Conservation (phyloP, 2,888 invertebrate species). For the Melipona beecheii region DNA sequence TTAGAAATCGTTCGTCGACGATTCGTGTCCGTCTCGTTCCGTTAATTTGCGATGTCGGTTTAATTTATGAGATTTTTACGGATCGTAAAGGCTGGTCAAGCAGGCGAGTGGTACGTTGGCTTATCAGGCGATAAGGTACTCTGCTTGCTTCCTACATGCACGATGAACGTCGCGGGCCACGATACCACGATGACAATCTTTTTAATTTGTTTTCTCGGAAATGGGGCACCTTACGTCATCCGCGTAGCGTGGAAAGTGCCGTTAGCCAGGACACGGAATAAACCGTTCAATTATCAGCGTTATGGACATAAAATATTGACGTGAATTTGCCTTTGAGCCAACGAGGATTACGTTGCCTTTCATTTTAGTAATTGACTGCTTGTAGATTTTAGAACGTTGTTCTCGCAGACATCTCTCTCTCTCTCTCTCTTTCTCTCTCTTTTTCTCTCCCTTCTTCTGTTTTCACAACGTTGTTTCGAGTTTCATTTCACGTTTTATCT, state of each 20-base stretch:
- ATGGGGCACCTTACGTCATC: slow-evolving; percentile 63
- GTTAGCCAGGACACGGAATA: slow-evolving; percentile 57
- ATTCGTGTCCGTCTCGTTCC: slow-evolving; percentile 47
- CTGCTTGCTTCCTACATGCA: slow-evolving; percentile 64
- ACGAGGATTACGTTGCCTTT: slow-evolving; percentile 2
- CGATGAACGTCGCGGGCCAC: slow-evolving; percentile 61
- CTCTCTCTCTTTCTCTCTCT: too few relatives aligned
- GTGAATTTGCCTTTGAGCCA: slow-evolving; percentile 18
- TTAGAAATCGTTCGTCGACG: neutral
- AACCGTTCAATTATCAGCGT: slow-evolving; percentile 62
- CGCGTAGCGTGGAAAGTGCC: slow-evolving; percentile 63
- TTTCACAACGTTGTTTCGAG: neutral
- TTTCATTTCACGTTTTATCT: neutral
- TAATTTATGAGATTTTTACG: slow-evolving; percentile 69
- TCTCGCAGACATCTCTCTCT: neutral
- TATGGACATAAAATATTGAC: slow-evolving; percentile 42
- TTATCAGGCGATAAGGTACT: slow-evolving; percentile 70
- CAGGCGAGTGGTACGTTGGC: slow-evolving; percentile 39
- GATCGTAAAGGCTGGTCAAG: slow-evolving; percentile 50
- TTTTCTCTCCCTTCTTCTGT: neutral
- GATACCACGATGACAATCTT: slow-evolving; percentile 68
- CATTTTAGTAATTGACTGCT: slow-evolving; percentile 3
- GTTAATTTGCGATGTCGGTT: slow-evolving; percentile 46
- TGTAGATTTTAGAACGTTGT: neutral
- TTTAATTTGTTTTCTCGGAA: slow-evolving; percentile 73